Base-by-base conservation (phyloP, 64 coral and sea anemone genomes). In the Porites lutea region DNA sequence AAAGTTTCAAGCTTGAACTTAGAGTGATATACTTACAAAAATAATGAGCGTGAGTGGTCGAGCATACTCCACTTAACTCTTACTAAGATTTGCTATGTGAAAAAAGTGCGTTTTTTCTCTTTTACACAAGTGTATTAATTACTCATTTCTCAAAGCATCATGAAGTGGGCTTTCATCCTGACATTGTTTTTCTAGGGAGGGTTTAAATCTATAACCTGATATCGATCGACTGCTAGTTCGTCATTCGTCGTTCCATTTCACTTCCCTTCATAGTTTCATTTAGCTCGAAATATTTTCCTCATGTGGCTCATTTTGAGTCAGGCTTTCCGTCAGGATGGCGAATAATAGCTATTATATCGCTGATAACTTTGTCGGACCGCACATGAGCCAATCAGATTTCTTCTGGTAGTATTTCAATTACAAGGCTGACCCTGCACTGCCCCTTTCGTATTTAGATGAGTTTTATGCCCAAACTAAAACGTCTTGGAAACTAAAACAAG, bases 341-440 rank as follows among this genome's bases (percentile, higher is more conserved):
- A 12, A 57, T 57, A 9, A 57, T 16, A 4, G 13, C 13, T 5
- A 47, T 74, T 74, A 13, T 74, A 48, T 74, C 65, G 70, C 23
- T 74, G 72, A 74, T 74, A 74, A 74, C 72, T 46, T 74, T 74
- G 72, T 74, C 72, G 72, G 72, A 15, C 72, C 45, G 72, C 43
- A 74, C 2, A 71, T 74, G 13, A 74, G 72, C 72, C 37, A 74
- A 48, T 74, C 45, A 74, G 7, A 74, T 16, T 16, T 18, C 13
- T 16, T 3, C 37, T 74, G 72, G 13, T 48, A 44, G 27, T 13
- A 48, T 74, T 48, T 74, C 72, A 48, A 47, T 74, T 74, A 3
- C 2, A 16, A 4, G 13, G 18, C 62, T 4, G 62, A 16, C 14
- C 62, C 2, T 65, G 13, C 18, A 65, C 62, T 4, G 62, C 13